Base-by-base conservation (phyloP, 2,113 vertebrate species). In the Cairina moschata region DNA sequence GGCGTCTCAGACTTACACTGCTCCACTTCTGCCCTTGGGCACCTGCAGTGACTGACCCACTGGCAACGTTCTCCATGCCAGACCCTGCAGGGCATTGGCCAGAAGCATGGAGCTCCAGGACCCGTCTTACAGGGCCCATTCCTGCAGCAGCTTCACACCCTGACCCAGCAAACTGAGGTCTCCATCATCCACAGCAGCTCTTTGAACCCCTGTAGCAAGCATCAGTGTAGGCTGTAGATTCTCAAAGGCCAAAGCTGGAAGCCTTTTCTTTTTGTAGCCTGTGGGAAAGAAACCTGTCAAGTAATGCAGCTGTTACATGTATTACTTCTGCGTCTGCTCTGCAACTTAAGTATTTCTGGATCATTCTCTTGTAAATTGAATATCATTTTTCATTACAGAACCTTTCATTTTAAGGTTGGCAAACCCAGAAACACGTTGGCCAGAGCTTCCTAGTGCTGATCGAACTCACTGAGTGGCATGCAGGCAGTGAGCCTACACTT, bases 61-160 rank as follows among this genome's bases (percentile, higher is more conserved):
- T 56, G 44, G 55, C 1, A 0, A 42, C 0, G 0, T 2, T 48
- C n/a, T n/a, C 31, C 1, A 0, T 54, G 31, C 29, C 50, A 79
- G 42, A 40, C 20, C 22, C 44, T 55, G 31, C 40, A 77, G 65
- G 34, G 65, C 54, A 73, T 68, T 72, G n/a, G n/a, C 69, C 42
- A 55, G 77, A 25, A 65, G 7, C 9, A 11, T 46, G 34, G 38
- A 10, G 22, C 50, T 86, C 26, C 16, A 40, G 31, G 44, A 56
- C 31, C 38, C 46, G 32, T 52, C 78, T n/a, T 31, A 50, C 13
- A 40, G 34, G 18, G 17, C 54, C 48, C 31, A 31, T n/a, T 56
- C 8, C 4, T 0, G 1, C 36, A 48, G 67, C 32, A 58, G 40
- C 46, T 92, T 63, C 42, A 54, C 8, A 1, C 55, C 56, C 65